These are phyloP conservation scores for Lepidothrix coronata DNA, from an alignment of 2,113 vertebrate genomes.

Conservation along the genomic window DNA sequence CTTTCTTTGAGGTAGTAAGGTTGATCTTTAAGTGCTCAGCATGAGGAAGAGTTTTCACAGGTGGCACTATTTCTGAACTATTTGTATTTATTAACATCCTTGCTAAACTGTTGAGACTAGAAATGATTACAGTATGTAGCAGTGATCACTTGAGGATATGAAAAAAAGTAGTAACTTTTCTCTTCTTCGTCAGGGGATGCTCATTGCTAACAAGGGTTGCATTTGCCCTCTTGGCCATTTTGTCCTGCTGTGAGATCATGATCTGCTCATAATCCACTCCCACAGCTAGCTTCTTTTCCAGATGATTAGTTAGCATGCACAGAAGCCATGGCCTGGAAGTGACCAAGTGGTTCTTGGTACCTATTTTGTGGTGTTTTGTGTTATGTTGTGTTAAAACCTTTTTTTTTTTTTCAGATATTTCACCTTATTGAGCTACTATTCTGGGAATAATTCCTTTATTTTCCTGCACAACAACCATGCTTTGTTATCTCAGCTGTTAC, in stretches of 20 bases:
- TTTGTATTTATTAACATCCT: background rate
- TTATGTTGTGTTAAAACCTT: background rate
- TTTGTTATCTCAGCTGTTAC: background rate
- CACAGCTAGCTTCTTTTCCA: background rate
- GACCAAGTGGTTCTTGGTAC: background rate
- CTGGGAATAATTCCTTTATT: background rate
- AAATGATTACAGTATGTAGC: background rate
- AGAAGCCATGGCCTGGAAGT: background rate
- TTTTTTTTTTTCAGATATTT: rapidly evolving
- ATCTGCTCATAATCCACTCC: background rate
- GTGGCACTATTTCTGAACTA: background rate
- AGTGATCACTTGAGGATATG: background rate
- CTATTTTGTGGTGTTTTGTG: background rate
- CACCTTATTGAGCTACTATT: background rate
- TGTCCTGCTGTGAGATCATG: background rate
- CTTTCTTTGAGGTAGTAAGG: background rate
- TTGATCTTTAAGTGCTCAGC: background rate
- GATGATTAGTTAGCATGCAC: background rate
- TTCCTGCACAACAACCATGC: no score
- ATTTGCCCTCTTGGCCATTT: background rate
- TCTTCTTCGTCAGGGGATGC: background rate
- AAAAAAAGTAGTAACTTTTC: background rate
- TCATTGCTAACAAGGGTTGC: background rate
- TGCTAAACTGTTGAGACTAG: background rate
- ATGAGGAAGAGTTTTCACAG: background rate